Conservation (phyloP, 2,113 vertebrate genomes). For the Holacanthus passer region DNA sequence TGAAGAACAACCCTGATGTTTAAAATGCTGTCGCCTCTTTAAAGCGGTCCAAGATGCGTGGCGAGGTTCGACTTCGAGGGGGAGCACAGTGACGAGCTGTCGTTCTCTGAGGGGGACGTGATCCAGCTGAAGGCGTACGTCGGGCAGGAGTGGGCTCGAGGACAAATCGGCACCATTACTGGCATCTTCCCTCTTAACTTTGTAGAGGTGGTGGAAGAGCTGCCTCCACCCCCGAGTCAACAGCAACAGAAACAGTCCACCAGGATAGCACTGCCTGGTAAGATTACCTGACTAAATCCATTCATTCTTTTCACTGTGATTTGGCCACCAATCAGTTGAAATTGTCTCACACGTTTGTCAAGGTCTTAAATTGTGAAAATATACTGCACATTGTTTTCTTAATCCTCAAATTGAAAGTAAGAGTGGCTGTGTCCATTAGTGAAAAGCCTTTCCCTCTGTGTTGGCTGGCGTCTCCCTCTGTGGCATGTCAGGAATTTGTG, state of each 20-base stretch:
- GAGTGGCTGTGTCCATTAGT: not conserved
- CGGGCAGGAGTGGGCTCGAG: conserved; percentile 93
- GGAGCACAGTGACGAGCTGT: conserved; percentile 91
- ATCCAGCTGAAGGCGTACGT: conserved; percentile 90
- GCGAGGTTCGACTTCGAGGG: conserved; percentile 94
- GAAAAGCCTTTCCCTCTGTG: conserved; percentile 15
- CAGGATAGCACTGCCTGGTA: conserved; percentile 77
- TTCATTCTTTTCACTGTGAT: not conserved
- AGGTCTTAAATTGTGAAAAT: no score
- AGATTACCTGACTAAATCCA: not conserved
- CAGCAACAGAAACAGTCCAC: conserved; percentile 38
- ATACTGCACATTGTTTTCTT: not conserved
- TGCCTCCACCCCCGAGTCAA: conserved; percentile 73
- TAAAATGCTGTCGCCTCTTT: conserved; percentile 1
- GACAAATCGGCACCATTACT: conserved; percentile 81
- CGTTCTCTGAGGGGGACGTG: conserved; percentile 92
- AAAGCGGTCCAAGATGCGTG: conserved; percentile 89
- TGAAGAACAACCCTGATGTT: not conserved
- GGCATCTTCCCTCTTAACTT: conserved; percentile 95
- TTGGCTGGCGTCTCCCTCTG: conserved; percentile 15
- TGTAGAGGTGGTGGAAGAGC: conserved; percentile 91
- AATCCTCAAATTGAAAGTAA: not conserved
- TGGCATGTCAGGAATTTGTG: conserved; percentile 65
- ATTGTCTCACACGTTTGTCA: not conserved
- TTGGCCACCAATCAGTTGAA: not conserved